Evolutionary conservation across 2,113 vertebrate species (phyloP), one percentile per base, ranked within the genome.

Genomic region (Rhea americana): DNA sequence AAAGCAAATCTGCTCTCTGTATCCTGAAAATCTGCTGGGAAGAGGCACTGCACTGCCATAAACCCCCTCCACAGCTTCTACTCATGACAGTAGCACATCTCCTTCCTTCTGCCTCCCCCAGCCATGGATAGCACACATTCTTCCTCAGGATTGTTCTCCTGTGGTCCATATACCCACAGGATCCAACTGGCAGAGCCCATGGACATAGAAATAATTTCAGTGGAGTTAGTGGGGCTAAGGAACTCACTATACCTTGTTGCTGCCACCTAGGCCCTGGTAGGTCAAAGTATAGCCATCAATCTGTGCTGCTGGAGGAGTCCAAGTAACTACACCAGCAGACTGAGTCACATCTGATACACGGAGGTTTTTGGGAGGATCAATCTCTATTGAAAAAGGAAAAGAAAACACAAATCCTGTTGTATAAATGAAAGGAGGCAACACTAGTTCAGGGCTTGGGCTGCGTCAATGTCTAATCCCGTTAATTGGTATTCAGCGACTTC

Each of bases 271-370:
- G 53, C 97, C 76, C 56, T 96, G 97, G 94, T 98, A 98, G 37
- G 96, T 98, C 82, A 99, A 97, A 87, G 95, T 76, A 72, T 98
- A 99, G 26, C 98, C 99, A 32, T 98, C 97, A 17, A 98, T 98
- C 87, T 98, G 92, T 67, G 98, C 98, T 56, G 94, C 91, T 18
- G 99, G 98, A 72, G 98, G 93, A 43, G 47, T 94, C 99, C 99
- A 99, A 35, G 97, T 98, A 94, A 99, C 26, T 10, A 93, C 47
- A 4, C 97, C 98, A 43, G 97, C 90, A 15, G 98, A 97, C 62
- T 85, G 78, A 14, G 96, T 97, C 14, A 98, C 94, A 32, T 97
- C 97, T 30, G 96, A 96, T 6, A 98, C 96, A 81, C 8, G 95
- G 15, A 99, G 93, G 89, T 99, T 98, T 90, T 89, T 97, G 17